These are phyloP conservation scores for Eulithis prunata DNA, from an alignment of 2,888 invertebrate species.

Conservation along the genomic window DNA sequence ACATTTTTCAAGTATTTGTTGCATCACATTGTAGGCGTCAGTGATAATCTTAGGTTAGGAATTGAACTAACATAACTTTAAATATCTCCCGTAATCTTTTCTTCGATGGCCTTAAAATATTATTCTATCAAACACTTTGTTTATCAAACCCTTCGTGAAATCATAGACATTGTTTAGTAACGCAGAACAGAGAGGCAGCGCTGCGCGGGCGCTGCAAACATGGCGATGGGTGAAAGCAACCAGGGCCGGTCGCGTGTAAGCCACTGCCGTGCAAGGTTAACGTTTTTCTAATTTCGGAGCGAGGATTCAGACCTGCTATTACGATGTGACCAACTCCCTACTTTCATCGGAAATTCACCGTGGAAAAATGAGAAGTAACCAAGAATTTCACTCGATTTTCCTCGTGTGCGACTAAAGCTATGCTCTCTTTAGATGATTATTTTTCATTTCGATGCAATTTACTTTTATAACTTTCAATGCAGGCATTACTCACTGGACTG, in stretches of 20 bases:
- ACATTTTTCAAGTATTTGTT: no score
- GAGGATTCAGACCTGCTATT: constrained; percentile 67
- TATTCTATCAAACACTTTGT: neutral
- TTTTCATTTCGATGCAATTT: constrained; percentile 12
- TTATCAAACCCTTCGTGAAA: neutral
- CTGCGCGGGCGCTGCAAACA: constrained; percentile 57
- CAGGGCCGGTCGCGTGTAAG: constrained; percentile 66
- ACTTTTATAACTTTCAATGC: constrained; percentile 3
- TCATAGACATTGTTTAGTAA: constrained; percentile 64
- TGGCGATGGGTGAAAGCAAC: constrained; percentile 76
- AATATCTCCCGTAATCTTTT: no score
- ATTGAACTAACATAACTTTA: no score
- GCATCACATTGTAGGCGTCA: no score
- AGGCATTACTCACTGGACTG: no score
- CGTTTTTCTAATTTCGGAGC: constrained; percentile 78
- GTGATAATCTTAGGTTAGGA: no score
- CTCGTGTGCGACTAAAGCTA: constrained; percentile 32
- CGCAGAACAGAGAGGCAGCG: constrained; percentile 53
- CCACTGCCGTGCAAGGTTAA: constrained; percentile 75
- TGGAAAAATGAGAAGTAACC: constrained; percentile 61
- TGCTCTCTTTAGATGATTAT: constrained; percentile 14
- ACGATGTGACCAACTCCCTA: constrained; percentile 59
- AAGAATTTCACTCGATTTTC: constrained; percentile 61
- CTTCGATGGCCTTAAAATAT: neutral
- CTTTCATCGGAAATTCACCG: constrained; percentile 76